Evolutionary conservation across 2,797 vertebrate species (phyloP), one percentile per base, ranked within the genome.

Genomic region (Syngnathus acus): DNA sequence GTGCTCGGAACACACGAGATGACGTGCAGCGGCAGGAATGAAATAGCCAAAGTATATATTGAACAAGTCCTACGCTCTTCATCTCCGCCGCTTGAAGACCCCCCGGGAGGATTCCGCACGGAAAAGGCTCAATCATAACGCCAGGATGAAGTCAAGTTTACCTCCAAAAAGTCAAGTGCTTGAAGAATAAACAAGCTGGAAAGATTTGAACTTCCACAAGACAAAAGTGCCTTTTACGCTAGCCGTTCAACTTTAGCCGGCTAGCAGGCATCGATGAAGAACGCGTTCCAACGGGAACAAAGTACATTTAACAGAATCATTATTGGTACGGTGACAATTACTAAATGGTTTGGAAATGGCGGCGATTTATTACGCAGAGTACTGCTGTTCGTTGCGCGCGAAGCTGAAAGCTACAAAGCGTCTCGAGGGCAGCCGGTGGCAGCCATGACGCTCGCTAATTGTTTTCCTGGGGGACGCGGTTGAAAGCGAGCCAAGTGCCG

Each of bases 361-460:
- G n/a, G 21, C 9, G 51, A 54, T 54, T 54, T 23, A 32, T 32
- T 32, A 32, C 2, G 26, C 26, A 13, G 53, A 1, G 9, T n/a
- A 23, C 53, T 3, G 21, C 53, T 26, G 53, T 54, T 54, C 10
- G 13, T 54, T 54, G 26, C 21, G 23, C 53, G 21, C 21, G 5
- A 23, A 21, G 53, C 10, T 9, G 53, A 26, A 10, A 26, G 53
- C 53, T 23, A 4, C 21, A 13, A 54, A 54, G 21, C 10, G 53
- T 54, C 53, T 54, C 53, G 53, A 21, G 6, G 53, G 53, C 53
- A 26, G 53, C 53, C 53, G 53, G 53, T 26, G n/a, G 53, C 53
- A 23, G 53, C 53, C 26, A 21, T 11, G 53, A 54, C 13, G 53
- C 53, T 54, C 23, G 13, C 10, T 54, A 54, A 54, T 54, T 54